Percentiles rank a stretch among this genome's conserved stretches.
These are phyloP conservation scores for Aphidius ervi DNA, from an alignment of 1,140 invertebrate species.

Conservation along the genomic window DNA sequence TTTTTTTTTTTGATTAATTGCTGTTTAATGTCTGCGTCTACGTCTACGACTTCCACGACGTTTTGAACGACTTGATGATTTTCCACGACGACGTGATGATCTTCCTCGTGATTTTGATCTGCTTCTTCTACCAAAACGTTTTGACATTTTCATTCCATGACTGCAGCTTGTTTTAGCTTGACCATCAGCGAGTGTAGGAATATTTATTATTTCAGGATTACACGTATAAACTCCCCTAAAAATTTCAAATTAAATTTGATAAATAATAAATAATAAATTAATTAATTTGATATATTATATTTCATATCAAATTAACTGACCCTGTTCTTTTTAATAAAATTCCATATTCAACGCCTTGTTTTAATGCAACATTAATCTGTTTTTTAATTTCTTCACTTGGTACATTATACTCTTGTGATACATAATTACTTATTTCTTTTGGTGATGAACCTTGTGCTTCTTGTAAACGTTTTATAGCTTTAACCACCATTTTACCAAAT, in stretches of 20 bases:
- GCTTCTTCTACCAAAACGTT: background rate
- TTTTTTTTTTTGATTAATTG: background rate
- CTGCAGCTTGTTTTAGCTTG: too few relatives aligned
- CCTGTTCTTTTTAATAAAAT: conserved; percentile 36
- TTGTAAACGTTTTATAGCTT: conserved; percentile 42
- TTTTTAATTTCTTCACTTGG: conserved; percentile 29
- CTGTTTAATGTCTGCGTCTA: too few relatives aligned
- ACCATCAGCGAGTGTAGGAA: too few relatives aligned
- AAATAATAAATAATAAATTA: background rate
- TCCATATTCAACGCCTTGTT: conserved; percentile 40
- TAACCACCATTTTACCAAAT: conserved; percentile 41
- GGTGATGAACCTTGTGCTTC: conserved; percentile 42
- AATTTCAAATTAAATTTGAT: background rate
- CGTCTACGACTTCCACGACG: background rate
- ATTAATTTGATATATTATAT: background rate
- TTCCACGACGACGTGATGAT: background rate
- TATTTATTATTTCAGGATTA: background rate
- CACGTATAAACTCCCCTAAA: conserved; percentile 2
- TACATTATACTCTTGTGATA: conserved; percentile 40
- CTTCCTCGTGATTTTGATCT: background rate
- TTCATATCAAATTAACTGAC: conserved; percentile 24
- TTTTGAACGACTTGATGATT: background rate
- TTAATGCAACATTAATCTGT: conserved; percentile 39
- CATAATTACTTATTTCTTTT: conserved; percentile 44
- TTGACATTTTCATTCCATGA: too few relatives aligned